Conservation (phyloP, 2,797 vertebrate species). For the Phataginus tricuspis region DNA sequence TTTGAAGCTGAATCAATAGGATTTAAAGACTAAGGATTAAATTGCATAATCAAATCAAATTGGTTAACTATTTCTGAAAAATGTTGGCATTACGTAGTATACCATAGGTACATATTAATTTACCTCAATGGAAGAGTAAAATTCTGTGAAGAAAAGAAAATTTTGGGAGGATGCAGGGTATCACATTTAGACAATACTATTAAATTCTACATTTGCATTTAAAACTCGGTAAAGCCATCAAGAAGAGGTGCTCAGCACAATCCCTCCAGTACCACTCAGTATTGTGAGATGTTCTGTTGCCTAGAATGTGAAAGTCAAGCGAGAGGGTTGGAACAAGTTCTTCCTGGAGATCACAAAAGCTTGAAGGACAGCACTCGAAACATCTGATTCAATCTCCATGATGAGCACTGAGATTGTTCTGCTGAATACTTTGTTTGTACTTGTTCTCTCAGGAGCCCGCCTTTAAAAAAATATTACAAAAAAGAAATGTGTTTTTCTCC, state of each 20-base stretch:
- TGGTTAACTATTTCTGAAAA: neutral
- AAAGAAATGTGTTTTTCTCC: neutral
- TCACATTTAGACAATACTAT: neutral
- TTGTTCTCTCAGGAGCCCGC: neutral
- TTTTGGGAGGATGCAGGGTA: neutral
- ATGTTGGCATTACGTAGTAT: neutral
- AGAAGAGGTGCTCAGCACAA: neutral
- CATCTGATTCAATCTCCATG: neutral
- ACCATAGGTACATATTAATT: neutral
- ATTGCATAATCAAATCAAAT: neutral
- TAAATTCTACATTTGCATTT: neutral
- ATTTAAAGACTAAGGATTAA: neutral
- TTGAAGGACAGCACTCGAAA: neutral
- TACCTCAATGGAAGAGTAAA: neutral
- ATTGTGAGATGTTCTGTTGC: neutral
- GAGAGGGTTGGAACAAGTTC: neutral
- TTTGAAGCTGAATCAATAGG: neutral
- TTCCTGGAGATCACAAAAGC: neutral
- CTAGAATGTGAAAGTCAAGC: neutral
- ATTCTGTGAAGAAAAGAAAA: neutral
- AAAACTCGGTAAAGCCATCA: neutral
- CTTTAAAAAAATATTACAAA: neutral
- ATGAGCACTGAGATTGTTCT: constrained; percentile 24
- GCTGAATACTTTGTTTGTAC: constrained; percentile 26
- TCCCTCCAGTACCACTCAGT: accelerated